These are phyloP conservation scores for Rhynchophorus ferrugineus DNA, from an alignment of 1,140 invertebrate genomes.

Conservation along the genomic window DNA sequence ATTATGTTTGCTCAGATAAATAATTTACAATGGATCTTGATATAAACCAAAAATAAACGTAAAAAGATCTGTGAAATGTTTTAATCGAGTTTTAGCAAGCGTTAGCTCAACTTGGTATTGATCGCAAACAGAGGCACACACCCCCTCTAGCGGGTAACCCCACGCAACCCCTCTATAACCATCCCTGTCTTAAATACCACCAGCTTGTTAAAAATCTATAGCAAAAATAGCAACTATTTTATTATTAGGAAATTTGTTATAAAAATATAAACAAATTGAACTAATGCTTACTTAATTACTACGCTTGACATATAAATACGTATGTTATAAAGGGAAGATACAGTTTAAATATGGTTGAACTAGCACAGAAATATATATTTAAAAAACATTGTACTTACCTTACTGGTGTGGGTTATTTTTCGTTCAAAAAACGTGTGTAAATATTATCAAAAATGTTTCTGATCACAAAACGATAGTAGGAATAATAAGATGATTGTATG, in stretches of 20 bases:
- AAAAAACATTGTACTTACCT: constrained; percentile 18
- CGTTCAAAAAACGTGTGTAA: constrained; percentile 21
- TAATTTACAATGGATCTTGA: too few species aligned
- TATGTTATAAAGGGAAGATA: too few species aligned
- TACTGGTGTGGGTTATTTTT: constrained; percentile 7
- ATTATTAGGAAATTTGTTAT: not conserved
- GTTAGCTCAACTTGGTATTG: constrained; percentile 13
- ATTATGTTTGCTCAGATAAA: too few species aligned
- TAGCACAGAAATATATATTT: not conserved
- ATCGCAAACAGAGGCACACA: constrained; percentile 12
- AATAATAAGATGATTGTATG: constrained; percentile 28
- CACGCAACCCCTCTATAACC: constrained; percentile 4
- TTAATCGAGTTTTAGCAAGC: constrained; percentile 9
- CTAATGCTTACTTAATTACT: too few species aligned
- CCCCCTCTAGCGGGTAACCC: constrained; percentile 7
- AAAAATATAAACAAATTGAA: too few species aligned
- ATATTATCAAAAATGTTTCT: constrained; percentile 23
- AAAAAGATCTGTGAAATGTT: constrained; percentile 2
- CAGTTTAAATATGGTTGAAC: constrained; percentile 4
- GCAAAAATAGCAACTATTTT: not conserved
- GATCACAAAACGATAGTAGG: constrained; percentile 26
- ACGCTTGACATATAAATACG: too few species aligned
- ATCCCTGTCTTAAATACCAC: constrained; percentile 4
- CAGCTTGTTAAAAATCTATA: not conserved
- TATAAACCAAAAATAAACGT: too few species aligned